Base-by-base conservation (phyloP, 2,113 vertebrate species). In the Lasiurus cinereus region DNA sequence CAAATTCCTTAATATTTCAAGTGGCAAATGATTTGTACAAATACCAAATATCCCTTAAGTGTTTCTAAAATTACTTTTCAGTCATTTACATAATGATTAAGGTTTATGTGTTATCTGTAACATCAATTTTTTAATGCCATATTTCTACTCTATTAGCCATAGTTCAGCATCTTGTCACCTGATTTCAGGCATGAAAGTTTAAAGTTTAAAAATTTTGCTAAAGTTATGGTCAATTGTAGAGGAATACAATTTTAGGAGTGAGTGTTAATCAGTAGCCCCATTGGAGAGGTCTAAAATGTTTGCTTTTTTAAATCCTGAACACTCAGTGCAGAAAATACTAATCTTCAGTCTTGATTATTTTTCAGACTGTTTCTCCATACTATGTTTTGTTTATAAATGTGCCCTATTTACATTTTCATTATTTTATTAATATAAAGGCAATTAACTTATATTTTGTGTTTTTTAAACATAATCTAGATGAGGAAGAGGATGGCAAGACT, bases 401-500 rank as follows among this genome's bases (percentile, higher is more conserved):
- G 43, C 77, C 94, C 79, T 96, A 91, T 80, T 95, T 95, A 70
- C 93, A 72, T 97, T 93, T 97, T 98, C 64, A 95, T 96, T 93
- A 95, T 93, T 95, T 97, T 97, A 98, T 87, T 92, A 96, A 84
- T 96, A 95, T 91, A 97, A 97, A 97, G 52, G 86, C 97, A 97
- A 98, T 98, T 99, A 99, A 99, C 98, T 89, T 98, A 98, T 97
- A 96, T 97, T 98, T 98, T 98, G 97, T 98, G 91, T 97, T 98
- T 97, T 98, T 98, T 98, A 98, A 98, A 98, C 97, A 96, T 98
- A 98, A 98, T 98, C 97, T 99, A 99, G 99, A 99, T 98, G 99
- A 99, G 95, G 99, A 99, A 70, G 99, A 99, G 59, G 99, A 99
- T 98, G 98, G 98, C 98, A 99, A 99, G 99, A 98, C 99, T 97